phyloP scores from a whole-genome alignment of 2,888 invertebrate species.

The Yponomeuta evonymella region DNA sequence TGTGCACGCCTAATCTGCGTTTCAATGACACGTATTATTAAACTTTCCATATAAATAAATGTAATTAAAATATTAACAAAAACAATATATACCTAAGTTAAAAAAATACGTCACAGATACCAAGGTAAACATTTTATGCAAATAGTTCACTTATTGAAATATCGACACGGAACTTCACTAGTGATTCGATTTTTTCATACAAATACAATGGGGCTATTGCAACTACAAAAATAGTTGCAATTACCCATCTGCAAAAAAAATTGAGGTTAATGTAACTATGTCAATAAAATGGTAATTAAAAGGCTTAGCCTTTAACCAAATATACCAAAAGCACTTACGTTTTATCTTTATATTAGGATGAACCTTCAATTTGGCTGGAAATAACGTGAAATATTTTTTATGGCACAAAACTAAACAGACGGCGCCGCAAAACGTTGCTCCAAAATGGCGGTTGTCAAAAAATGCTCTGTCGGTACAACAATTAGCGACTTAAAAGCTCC shows the following conservation, averaged over 20 bases:
- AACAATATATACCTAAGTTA: neutral
- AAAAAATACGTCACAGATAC: neutral
- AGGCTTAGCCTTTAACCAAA: neutral
- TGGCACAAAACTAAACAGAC: neutral
- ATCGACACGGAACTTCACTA: slow-evolving; percentile 1
- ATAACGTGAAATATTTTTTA: neutral
- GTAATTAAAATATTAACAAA: neutral
- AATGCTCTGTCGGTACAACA: slow-evolving; percentile 2
- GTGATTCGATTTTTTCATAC: neutral
- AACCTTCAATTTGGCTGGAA: neutral
- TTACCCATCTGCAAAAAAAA: neutral
- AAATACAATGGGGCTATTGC: slow-evolving; percentile 1
- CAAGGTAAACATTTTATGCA: slow-evolving; percentile 1
- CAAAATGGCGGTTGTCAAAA: slow-evolving; percentile 7
- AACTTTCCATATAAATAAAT: neutral
- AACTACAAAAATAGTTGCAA: neutral
- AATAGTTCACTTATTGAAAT: neutral
- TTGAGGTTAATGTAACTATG: slow-evolving; percentile 1
- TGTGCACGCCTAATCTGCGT: neutral
- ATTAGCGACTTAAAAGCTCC: neutral
- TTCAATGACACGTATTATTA: neutral
- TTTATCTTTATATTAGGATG: slow-evolving; percentile 2
- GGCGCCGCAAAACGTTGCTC: slow-evolving; percentile 2
- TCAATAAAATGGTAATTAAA: neutral
- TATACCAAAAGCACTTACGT: slow-evolving; percentile 6